Conservation (phyloP, 1,140 invertebrate genomes). For the Eupeodes corollae region DNA sequence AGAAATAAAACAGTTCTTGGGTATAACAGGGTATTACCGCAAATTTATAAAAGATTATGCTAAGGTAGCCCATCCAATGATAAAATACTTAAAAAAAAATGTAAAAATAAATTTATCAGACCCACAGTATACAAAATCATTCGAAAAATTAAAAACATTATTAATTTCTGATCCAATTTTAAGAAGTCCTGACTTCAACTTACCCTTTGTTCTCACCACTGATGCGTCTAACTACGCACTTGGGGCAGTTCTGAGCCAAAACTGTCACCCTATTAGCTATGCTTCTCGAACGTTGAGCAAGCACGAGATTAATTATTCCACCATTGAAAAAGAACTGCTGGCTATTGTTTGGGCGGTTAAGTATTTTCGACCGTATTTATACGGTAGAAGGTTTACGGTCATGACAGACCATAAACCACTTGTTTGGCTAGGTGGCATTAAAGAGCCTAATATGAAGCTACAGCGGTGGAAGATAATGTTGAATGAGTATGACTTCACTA, state of each 20-base stretch:
- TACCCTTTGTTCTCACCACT: slow-evolving; percentile 19
- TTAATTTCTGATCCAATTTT: slow-evolving; percentile 20
- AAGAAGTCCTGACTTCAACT: slow-evolving; percentile 28
- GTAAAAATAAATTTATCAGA: too few species aligned
- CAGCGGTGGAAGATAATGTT: too few species aligned
- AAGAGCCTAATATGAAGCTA: too few species aligned
- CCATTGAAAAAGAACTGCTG: slow-evolving; percentile 31
- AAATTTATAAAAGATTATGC: too few species aligned
- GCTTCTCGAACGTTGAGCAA: slow-evolving; percentile 32
- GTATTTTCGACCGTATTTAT: slow-evolving; percentile 37
- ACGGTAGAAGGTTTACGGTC: too few species aligned
- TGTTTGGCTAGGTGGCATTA: slow-evolving; percentile 32
- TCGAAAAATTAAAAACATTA: too few species aligned
- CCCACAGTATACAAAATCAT: too few species aligned
- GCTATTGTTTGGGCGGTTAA: slow-evolving; percentile 33
- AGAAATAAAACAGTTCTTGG: too few species aligned
- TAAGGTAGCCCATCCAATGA: too few species aligned
- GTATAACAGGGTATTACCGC: too few species aligned
- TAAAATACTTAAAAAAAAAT: too few species aligned
- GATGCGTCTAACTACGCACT: slow-evolving; percentile 19
- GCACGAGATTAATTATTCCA: slow-evolving; percentile 30
- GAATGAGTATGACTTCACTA: too few species aligned
- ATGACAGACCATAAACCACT: slow-evolving; percentile 7
- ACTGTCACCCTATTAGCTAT: slow-evolving; percentile 31
- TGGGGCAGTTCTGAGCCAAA: slow-evolving; percentile 20